These are phyloP conservation scores for Corythaixoides concolor DNA, from an alignment of 2,113 vertebrate species.

Conservation along the genomic window DNA sequence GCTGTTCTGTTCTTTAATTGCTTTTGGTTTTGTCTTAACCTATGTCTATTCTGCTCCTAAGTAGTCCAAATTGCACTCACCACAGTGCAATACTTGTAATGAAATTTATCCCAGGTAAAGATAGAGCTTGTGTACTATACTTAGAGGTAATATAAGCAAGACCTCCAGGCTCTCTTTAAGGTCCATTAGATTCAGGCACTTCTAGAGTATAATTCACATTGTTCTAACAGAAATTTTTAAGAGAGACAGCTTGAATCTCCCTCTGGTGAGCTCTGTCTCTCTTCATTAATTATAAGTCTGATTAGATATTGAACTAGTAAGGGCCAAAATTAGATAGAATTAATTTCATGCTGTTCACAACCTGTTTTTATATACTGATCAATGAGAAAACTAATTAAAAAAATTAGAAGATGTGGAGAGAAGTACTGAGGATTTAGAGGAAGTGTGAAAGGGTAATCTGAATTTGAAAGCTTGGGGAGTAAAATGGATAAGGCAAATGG, in stretches of 20 bases:
- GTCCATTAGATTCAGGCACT: not conserved
- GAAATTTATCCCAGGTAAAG: not conserved
- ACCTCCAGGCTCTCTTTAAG: not conserved
- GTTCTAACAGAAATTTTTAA: not conserved
- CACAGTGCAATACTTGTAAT: not conserved
- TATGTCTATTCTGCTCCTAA: not conserved
- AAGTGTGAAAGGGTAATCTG: not conserved
- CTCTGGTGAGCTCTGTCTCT: not conserved
- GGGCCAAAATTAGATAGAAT: not conserved
- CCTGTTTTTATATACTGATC: not conserved
- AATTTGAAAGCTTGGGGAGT: not conserved
- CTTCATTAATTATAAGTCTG: not conserved
- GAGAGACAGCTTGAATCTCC: not conserved
- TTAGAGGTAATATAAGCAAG: not conserved
- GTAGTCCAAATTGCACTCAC: not conserved
- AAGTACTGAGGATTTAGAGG: not conserved
- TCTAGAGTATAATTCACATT: not conserved
- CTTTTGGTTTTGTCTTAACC: not conserved
- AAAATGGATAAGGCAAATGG: not conserved
- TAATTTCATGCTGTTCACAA: not conserved
- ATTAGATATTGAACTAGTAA: not conserved
- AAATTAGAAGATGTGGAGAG: not conserved
- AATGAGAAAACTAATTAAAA: not conserved
- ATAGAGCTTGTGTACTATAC: not conserved
- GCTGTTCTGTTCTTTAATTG: not conserved